Conservation (phyloP, 2,888 invertebrate species). For the Acanthacorydalis orientalis region DNA sequence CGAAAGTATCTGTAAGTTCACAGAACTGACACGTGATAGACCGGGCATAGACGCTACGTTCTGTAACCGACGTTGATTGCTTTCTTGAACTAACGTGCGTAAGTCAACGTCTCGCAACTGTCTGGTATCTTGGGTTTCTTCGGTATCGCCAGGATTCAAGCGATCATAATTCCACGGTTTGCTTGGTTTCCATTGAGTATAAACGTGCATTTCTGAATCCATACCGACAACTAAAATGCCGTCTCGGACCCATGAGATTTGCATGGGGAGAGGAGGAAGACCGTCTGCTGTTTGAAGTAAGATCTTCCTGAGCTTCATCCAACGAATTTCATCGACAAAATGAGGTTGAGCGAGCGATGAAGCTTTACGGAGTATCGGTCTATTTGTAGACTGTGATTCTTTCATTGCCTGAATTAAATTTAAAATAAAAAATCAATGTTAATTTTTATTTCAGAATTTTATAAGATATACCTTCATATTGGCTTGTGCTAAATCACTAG, state of each 20-base stretch:
- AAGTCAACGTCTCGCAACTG: constrained; percentile 56
- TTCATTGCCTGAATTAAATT: constrained; percentile 4
- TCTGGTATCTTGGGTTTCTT: constrained; percentile 54
- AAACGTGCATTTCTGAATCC: constrained; percentile 99
- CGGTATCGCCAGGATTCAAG: constrained; percentile 29
- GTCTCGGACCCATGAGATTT: constrained; percentile 96
- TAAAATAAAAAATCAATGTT: neutral
- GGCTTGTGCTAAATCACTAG: constrained; percentile 86
- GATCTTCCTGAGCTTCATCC: constrained; percentile 90
- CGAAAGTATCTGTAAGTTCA: constrained; percentile 64
- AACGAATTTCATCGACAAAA: constrained; percentile 82
- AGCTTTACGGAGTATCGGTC: constrained; percentile 76
- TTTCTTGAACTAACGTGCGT: constrained; percentile 47
- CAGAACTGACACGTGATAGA: constrained; percentile 66
- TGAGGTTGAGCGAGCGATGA: constrained; percentile 80
- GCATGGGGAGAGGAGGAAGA: constrained; percentile 91
- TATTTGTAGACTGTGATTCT: constrained; percentile 65
- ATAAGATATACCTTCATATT: constrained; percentile 49
- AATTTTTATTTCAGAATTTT: constrained; percentile 18
- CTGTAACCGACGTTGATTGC: constrained; percentile 46
- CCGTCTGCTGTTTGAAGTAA: constrained; percentile 89
- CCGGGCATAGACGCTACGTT: constrained; percentile 64
- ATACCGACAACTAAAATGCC: constrained; percentile 96
- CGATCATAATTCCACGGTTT: constrained; percentile 14
- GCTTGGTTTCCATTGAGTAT: constrained; percentile 91